Base-by-base conservation (phyloP, 2,888 invertebrate species). In the Siphlonurus alternatus region DNA sequence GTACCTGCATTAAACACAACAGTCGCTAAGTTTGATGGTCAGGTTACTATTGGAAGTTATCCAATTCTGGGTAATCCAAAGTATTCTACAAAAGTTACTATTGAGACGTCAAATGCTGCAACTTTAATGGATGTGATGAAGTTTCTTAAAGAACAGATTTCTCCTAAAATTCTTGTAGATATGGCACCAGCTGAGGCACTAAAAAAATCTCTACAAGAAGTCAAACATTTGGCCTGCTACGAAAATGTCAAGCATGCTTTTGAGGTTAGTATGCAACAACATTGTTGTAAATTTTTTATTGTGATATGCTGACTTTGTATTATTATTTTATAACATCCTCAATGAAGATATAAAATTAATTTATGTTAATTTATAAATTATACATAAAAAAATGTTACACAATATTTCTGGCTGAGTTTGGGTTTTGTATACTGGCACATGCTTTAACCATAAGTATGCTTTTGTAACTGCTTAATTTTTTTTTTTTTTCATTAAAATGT, bases 21-120 rank as follows among this genome's bases (percentile, higher is more conserved):
- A 2, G 79, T 79, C 20, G 72, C 74, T 22, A 73, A 74, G 65
- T 81, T 75, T 71, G 74, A 75, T 61, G 71, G 73, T 2, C 68
- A 70, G 60, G 81, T 83, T 23, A 75, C 75, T 23, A 77, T 83
- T 69, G 83, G 83, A n/a, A 82, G 81, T 23, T 83, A 83, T 71
- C 83, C 83, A 61, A 70, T 71, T 23, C 69, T 78, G 64, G 74
- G 74, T 65, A 78, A 78, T 70, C 74, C 76, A 62, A 78, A 77
- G 68, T 81, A 76, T 73, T 76, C 76, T 67, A 80, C 81, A 53
- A 78, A 79, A 68, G 69, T 83, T 20, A 78, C 77, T 1, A 69
- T 82, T 63, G 81, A 83, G 68, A 76, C 80, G 2, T 72, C 74
- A 54, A 71, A 72, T 19, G 67, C 70, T 59, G 70, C 71, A 23